Base-by-base conservation (phyloP, 1,140 invertebrate genomes). In the Diuraphis noxia region DNA sequence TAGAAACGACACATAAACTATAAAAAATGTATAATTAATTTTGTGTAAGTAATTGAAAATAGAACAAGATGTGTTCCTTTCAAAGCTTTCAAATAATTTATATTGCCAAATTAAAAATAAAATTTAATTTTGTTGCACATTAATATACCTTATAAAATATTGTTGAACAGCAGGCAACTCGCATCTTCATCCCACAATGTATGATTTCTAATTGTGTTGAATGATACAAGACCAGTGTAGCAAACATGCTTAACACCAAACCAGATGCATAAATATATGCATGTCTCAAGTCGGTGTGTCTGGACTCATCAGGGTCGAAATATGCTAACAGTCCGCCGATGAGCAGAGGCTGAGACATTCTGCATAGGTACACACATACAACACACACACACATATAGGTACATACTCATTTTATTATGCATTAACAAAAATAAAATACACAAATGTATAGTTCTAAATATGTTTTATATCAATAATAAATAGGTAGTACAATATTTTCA, bases 161-260 rank as follows among this genome's bases (percentile, higher is more conserved):
- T 46, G 98, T 94, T 0, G 97, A 96, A 92, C 96, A 96, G 93
- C 96, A 96, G 9, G 97, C 96, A 77, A 98, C 95, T 92, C 97
- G 95, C 92, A 97, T 95, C 94, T 97, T 96, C 95, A 98, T 96
- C 43, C 97, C 97, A 92, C 96, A 94, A 93, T 97, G 96, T 92
- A 96, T 94, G 40, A 96, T 94, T 85, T 95, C 95, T 93, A 98
- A 95, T 94, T 98, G 96, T 93, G 96, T 97, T 9, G 96, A 96
- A 94, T 99, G 97, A 92, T 96, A 95, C 1, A 96, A 94, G 46
- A 98, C 94, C 23, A 96, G 95, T 92, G 96, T 96, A 79, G 97
- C 92, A 0, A 96, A 95, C 21, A 96, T 96, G 93, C 96, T 95
- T 5, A 97, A 92, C 72, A 97, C 95, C 43, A 98, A 95, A 36